A percentile compares a stretch with the other conserved stretches of the same genome.
These are phyloP conservation scores for Pristionchus arcanus DNA, from an alignment of 2,888 invertebrate species.

Conservation along the genomic window DNA sequence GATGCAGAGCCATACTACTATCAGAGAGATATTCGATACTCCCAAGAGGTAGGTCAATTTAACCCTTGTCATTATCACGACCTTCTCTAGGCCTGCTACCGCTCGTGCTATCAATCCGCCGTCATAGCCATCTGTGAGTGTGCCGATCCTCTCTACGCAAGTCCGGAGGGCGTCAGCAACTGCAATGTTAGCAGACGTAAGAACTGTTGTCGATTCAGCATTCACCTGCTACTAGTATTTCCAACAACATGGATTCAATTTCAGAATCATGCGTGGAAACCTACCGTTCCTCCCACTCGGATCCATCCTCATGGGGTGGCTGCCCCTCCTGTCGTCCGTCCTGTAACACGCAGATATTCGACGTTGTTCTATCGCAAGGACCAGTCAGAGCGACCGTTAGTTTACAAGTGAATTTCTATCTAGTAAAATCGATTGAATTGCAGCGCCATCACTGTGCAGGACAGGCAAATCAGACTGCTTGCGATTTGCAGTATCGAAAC, in stretches of 20 bases:
- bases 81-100: not conserved
- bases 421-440: not conserved
- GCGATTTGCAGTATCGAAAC: slow-evolving; percentile 7
- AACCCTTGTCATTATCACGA: not conserved
- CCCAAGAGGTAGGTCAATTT: not conserved
- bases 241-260: not conserved
- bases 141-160: not conserved
- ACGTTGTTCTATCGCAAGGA: not conserved
- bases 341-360: not conserved
- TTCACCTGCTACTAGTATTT: not conserved
- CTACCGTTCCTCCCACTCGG: not conserved
- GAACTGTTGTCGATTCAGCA: not conserved
- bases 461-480: not conserved
- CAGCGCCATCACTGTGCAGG: not conserved
- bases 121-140: not conserved
- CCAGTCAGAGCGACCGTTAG: not conserved
- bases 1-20: not conserved
- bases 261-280: not conserved
- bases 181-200: slow-evolving; percentile 30
- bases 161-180: not conserved
- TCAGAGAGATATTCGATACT: not conserved
- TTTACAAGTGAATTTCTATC: not conserved
- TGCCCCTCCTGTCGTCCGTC: not conserved
- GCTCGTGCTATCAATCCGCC: not conserved
- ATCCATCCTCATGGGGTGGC: slow-evolving; percentile 1